These are phyloP conservation scores for Antitype chi DNA, from an alignment of 2,888 invertebrate species.

Conservation along the genomic window DNA sequence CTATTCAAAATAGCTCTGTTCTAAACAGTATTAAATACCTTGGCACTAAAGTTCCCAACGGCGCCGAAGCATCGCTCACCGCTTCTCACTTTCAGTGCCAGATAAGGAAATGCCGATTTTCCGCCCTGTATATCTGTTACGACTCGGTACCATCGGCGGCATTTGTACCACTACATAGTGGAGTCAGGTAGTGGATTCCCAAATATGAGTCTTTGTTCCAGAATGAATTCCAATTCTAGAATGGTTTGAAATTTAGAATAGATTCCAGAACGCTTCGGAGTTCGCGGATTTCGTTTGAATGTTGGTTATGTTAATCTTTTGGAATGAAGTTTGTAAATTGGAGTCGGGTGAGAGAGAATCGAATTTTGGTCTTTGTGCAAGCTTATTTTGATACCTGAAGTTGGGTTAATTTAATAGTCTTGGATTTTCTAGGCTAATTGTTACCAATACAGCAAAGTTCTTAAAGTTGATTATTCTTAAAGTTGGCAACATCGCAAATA, in stretches of 20 bases:
- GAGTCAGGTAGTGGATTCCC: constrained; percentile 53
- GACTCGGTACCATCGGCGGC: constrained; percentile 46
- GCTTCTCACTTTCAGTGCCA: constrained; percentile 49
- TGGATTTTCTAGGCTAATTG: not conserved
- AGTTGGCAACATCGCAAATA: too few relatives aligned
- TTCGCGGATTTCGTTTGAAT: constrained; percentile 56
- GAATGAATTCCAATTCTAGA: constrained; percentile 59
- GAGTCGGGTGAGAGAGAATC: constrained; percentile 5
- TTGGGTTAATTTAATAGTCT: constrained; percentile 32
- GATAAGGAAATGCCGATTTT: constrained; percentile 75
- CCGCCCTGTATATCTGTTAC: constrained; percentile 67
- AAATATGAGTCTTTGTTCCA: constrained; percentile 63
- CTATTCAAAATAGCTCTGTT: not conserved
- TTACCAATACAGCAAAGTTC: not conserved
- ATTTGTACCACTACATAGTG: constrained; percentile 54
- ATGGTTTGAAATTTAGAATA: constrained; percentile 56
- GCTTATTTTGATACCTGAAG: constrained; percentile 27
- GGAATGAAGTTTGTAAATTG: constrained; percentile 47
- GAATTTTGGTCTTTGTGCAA: constrained; percentile 27
- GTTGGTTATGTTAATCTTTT: constrained; percentile 60
- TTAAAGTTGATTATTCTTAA: too few relatives aligned
- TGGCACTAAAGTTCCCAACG: constrained; percentile 22
- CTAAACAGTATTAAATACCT: constrained; percentile 15
- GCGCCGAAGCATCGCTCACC: constrained; percentile 38
- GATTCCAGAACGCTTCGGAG: constrained; percentile 46